Conservation (phyloP, 2,797 vertebrate genomes). For the Avahi laniger region DNA sequence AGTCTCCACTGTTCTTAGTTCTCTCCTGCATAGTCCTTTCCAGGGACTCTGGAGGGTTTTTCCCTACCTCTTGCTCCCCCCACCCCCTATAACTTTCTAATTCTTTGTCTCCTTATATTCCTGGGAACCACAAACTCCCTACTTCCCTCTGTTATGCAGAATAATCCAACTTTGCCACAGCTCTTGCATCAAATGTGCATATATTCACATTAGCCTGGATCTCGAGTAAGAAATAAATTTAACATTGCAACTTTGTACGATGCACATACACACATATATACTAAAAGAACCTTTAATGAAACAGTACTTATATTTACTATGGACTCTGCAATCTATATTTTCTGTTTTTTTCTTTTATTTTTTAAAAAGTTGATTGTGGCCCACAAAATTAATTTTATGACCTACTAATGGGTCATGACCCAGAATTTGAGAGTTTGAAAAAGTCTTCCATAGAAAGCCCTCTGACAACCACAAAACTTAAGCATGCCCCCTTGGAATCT, state of each 20-base stretch:
- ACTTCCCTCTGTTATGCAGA: not conserved
- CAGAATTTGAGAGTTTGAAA: not conserved
- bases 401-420: not conserved
- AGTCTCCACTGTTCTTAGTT: accelerated
- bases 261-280: not conserved
- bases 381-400: not conserved
- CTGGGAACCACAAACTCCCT: not conserved
- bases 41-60: not conserved
- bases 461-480: not conserved
- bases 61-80: not conserved
- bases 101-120: not conserved
- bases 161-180: not conserved
- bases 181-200: not conserved
- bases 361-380: not conserved
- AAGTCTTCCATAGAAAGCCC: not conserved
- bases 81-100: not conserved
- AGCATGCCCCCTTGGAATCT: not conserved
- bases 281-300: not conserved
- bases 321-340: not conserved
- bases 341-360: not conserved
- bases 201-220: not conserved
- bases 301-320: not conserved
- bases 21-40: not conserved
- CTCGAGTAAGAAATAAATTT: not conserved
- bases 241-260: not conserved